phyloP scores from a whole-genome alignment of 2,888 invertebrate species.

The Herminia tarsipennalis region DNA sequence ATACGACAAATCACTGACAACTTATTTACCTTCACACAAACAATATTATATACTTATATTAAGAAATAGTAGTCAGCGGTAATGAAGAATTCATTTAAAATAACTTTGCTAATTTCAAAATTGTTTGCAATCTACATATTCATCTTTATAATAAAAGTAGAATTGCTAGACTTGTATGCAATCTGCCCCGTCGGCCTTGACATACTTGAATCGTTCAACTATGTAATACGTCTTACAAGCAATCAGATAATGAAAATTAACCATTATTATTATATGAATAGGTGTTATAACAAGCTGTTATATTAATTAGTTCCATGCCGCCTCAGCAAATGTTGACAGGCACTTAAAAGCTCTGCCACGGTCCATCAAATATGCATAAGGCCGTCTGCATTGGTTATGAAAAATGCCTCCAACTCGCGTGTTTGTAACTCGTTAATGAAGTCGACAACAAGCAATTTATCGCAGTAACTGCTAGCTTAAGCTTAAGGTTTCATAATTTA shows the following conservation, averaged over 20 bases:
- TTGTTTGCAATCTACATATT: too few relatives aligned
- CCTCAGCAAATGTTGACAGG: conserved; percentile 53
- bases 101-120: too few relatives aligned
- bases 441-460: conserved; percentile 47
- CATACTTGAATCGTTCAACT: conserved; percentile 52
- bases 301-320: conserved; percentile 42
- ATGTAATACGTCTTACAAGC: conserved; percentile 19
- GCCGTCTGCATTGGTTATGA: conserved; percentile 60
- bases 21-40: too few relatives aligned
- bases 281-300: conserved; percentile 44
- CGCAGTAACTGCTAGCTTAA: conserved; percentile 36
- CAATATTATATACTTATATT: too few relatives aligned
- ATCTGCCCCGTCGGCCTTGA: conserved; percentile 66
- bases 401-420: conserved; percentile 61
- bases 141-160: conserved; percentile 40
- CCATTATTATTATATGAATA: conserved; percentile 45
- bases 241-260: conserved; percentile 22
- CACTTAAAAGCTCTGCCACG: conserved; percentile 55
- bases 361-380: conserved; percentile 71
- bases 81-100: too few relatives aligned
- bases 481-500: conserved; percentile 30
- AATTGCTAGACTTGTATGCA: conserved; percentile 54
- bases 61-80: too few relatives aligned
- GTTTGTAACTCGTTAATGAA: conserved; percentile 52
- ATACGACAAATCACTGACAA: too few relatives aligned